A percentile compares a stretch with the other conserved stretches of the same genome.
These are phyloP conservation scores for Halcyon smyrnensis DNA, from an alignment of 2,797 vertebrate species.

Conservation along the genomic window DNA sequence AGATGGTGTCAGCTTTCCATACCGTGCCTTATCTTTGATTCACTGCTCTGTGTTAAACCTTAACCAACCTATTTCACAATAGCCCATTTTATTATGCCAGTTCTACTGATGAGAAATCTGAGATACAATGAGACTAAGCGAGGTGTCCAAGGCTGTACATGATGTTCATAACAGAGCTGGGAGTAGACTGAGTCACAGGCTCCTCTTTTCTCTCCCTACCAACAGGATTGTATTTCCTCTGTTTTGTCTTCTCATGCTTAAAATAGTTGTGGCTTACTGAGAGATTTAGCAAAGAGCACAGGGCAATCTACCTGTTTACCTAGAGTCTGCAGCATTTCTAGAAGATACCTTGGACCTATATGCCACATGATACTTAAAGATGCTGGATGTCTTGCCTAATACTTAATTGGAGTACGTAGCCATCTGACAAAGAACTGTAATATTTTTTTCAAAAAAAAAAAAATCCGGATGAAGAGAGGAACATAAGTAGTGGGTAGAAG, in stretches of 20 bases:
- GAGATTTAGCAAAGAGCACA: not conserved
- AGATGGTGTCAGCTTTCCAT: not conserved
- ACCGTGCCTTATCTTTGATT: not conserved
- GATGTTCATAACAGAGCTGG: not conserved
- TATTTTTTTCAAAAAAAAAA: not conserved
- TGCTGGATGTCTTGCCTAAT: not conserved
- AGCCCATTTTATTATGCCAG: not conserved
- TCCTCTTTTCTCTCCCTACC: not conserved
- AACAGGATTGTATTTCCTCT: not conserved
- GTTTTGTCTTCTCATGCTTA: not conserved
- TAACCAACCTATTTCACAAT: not conserved
- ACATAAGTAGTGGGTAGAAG: not conserved
- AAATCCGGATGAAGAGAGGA: not conserved
- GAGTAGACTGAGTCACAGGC: not conserved
- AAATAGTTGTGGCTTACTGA: not conserved
- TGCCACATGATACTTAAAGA: not conserved
- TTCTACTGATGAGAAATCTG: not conserved
- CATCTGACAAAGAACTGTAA: not conserved
- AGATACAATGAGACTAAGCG: not conserved
- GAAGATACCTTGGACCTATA: not conserved
- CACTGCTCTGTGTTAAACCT: not conserved
- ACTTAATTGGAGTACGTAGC: rapidly evolving
- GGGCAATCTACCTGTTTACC: not conserved
- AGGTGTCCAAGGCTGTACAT: not conserved
- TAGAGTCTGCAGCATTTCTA: not conserved